phyloP scores from a whole-genome alignment of 2,113 vertebrate genomes.

The Lichenostomus cassidix region DNA sequence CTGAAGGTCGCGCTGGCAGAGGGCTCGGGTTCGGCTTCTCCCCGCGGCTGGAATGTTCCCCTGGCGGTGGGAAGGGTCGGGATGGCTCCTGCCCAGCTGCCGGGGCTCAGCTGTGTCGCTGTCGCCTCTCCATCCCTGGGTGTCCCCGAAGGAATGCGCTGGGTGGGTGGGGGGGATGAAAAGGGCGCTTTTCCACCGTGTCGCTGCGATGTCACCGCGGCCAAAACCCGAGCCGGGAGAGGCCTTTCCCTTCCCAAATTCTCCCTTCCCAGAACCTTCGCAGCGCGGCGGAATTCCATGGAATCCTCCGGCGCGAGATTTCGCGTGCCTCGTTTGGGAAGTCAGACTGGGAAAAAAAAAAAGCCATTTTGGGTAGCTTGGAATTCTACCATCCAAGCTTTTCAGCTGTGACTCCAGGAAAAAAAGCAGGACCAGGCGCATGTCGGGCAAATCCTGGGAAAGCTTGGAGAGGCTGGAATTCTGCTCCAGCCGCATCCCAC shows the following conservation, averaged over 20 bases:
- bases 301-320: background rate
- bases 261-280: background rate
- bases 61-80: background rate
- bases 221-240: background rate
- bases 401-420: background rate
- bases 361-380: no score
- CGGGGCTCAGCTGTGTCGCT: background rate
- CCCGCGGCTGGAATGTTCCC: background rate
- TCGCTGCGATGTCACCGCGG: background rate
- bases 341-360: background rate
- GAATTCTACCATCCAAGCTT: background rate
- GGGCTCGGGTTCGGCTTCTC: background rate
- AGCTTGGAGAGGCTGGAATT: background rate
- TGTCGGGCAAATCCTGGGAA: background rate
- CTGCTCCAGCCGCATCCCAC: background rate
- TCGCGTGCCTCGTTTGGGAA: background rate
- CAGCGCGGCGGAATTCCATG: background rate
- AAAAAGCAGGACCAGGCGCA: background rate
- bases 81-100: background rate
- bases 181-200: no score
- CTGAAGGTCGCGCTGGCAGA: conserved; percentile 14
- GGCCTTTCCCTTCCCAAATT: background rate
- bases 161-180: background rate
- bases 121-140: background rate
- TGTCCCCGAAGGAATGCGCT: background rate